A percentile compares a stretch with the other conserved stretches of the same genome.
Conservation (phyloP, 2,888 invertebrate species). For the Asteroscopus sphinx region DNA sequence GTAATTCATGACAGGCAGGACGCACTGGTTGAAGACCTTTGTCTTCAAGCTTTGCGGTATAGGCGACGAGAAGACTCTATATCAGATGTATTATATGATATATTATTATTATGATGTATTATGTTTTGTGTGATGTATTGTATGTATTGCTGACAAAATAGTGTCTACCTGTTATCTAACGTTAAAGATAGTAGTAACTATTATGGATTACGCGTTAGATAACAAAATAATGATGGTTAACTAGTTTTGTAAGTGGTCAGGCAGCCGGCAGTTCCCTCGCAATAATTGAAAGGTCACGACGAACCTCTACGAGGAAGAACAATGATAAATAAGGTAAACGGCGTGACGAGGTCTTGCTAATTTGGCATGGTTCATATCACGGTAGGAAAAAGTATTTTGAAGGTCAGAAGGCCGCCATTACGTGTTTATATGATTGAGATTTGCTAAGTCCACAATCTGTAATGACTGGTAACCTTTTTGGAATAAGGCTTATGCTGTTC, state of each 20-base stretch:
- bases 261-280: slow-evolving; percentile 4
- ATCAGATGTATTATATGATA: no score
- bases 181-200: neutral
- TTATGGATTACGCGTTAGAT: slow-evolving; percentile 29
- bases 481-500: no score
- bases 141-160: neutral
- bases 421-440: neutral
- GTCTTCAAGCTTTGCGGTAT: no score
- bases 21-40: no score
- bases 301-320: slow-evolving; percentile 36
- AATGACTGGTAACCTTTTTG: no score
- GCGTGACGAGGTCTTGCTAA: slow-evolving; percentile 31
- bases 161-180: neutral
- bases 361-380: slow-evolving; percentile 26
- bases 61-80: no score
- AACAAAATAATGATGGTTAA: slow-evolving; percentile 26
- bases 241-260: slow-evolving; percentile 3
- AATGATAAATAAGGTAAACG: slow-evolving; percentile 39
- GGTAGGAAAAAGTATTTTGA: slow-evolving; percentile 21
- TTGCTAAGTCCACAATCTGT: no score
- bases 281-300: slow-evolving; percentile 44
- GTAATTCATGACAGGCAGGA: no score
- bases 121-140: no score
- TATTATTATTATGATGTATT: no score
- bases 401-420: slow-evolving; percentile 6